Conservation (phyloP, 2,888 invertebrate genomes). For the Drosophila atripex region DNA sequence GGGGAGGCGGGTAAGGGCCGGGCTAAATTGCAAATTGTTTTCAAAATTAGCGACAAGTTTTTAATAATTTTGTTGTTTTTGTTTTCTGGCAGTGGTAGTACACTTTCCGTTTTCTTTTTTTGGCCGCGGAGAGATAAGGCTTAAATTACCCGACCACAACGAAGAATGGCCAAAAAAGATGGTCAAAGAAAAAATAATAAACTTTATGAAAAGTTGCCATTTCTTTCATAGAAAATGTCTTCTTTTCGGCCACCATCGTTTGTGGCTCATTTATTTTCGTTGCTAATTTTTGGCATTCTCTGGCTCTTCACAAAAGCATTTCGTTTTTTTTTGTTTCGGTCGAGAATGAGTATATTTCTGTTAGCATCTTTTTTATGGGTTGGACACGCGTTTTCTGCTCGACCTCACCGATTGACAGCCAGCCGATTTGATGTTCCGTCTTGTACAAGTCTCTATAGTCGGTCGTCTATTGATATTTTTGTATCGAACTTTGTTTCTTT, state of each 20-base stretch:
- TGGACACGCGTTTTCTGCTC: conserved; percentile 62
- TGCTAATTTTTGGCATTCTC: conserved; percentile 76
- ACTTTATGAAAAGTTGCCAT: conserved; percentile 48
- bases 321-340: not conserved
- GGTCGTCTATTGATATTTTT: conserved; percentile 28
- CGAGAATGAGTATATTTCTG: conserved; percentile 42
- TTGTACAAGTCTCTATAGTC: conserved; percentile 40
- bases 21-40: conserved; percentile 60
- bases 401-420: conserved; percentile 46
- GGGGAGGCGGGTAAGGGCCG: not conserved
- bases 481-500: conserved; percentile 17
- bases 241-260: conserved; percentile 5
- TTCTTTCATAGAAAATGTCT: conserved; percentile 46
- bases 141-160: conserved; percentile 57
- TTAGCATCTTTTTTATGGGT: conserved; percentile 65
- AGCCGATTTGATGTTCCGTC: conserved; percentile 45
- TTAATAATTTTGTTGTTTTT: conserved; percentile 25
- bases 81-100: too few species aligned
- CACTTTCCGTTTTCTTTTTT: conserved; percentile 33
- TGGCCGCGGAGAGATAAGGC: conserved; percentile 60
- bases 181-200: conserved; percentile 27
- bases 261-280: conserved; percentile 70
- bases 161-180: conserved; percentile 46
- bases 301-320: conserved; percentile 25
- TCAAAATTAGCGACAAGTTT: conserved; percentile 76